Evolutionary conservation across 2,888 invertebrate species (phyloP).

Genomic region (Atethmia centrago): DNA sequence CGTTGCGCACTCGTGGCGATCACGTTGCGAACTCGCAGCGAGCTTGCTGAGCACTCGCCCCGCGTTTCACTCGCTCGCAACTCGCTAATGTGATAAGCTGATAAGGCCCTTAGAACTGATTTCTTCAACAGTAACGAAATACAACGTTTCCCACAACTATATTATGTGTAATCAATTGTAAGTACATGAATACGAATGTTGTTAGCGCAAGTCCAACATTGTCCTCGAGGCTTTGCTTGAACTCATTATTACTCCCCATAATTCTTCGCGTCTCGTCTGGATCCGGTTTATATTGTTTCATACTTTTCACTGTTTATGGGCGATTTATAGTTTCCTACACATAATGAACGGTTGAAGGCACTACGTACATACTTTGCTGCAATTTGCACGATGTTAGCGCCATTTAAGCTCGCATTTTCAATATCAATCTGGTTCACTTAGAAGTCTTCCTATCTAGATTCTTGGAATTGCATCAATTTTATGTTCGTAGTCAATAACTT

Average conservation of each 20-base stretch:
- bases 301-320: conserved; percentile 73
- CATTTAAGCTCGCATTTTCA: conserved; percentile 63
- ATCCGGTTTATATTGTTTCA: conserved; percentile 76
- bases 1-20: too few relatives aligned
- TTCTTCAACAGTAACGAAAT: conserved; percentile 15
- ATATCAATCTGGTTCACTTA: conserved; percentile 67
- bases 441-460: conserved; percentile 59
- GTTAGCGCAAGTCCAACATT: conserved; percentile 59
- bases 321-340: conserved; percentile 78
- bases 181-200: conserved; percentile 56
- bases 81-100: too few relatives aligned
- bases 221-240: conserved; percentile 68
- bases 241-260: conserved; percentile 72
- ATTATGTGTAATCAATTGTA: conserved; percentile 56
- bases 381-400: conserved; percentile 70
- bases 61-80: too few relatives aligned
- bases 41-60: too few relatives aligned
- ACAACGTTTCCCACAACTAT: conserved; percentile 25
- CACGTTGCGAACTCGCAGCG: too few relatives aligned
- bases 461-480: conserved; percentile 55
- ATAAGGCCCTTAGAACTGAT: too few relatives aligned
- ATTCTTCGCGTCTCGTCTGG: conserved; percentile 63
- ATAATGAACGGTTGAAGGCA: conserved; percentile 74
- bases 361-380: conserved; percentile 67
- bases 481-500: conserved; percentile 55